Percentiles rank a stretch among this genome's conserved stretches.
phyloP scores from a whole-genome alignment of 2,113 vertebrate genomes.

The Epinephelus fuscoguttatus region DNA sequence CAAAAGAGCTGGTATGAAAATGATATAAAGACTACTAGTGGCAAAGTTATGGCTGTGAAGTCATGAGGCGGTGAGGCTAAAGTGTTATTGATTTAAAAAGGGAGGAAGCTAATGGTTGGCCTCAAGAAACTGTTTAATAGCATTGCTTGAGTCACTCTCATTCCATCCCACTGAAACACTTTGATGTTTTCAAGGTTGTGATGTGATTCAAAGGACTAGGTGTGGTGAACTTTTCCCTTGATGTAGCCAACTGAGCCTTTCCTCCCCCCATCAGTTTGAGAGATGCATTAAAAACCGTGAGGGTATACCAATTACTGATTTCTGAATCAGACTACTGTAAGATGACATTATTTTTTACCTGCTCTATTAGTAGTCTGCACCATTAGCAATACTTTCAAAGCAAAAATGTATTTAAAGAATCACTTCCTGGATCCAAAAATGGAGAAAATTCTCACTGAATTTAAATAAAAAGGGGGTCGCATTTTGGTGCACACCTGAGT shows the following conservation, averaged over 20 bases:
- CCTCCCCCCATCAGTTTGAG: constrained; percentile 23
- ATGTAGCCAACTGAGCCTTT: constrained; percentile 30
- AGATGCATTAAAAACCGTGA: constrained; percentile 16
- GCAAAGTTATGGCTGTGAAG: constrained; percentile 50
- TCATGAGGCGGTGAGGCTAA: constrained; percentile 32
- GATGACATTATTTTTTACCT: constrained; percentile 10
- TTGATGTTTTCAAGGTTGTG: constrained; percentile 79
- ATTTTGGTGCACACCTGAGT: too few relatives aligned
- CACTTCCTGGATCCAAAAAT: too few relatives aligned
- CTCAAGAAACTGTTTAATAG: constrained; percentile 74
- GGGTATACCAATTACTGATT: constrained; percentile 13
- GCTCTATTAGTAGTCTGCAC: background rate
- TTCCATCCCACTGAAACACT: constrained; percentile 63
- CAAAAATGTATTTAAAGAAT: background rate
- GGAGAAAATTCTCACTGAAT: too few relatives aligned
- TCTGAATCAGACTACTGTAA: constrained; percentile 20
- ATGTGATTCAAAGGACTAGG: constrained; percentile 71
- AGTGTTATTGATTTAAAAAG: constrained; percentile 71
- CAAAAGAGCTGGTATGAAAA: constrained; percentile 26
- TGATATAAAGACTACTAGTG: constrained; percentile 33
- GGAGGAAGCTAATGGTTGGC: constrained; percentile 64
- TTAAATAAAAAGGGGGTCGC: too few relatives aligned
- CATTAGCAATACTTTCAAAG: background rate
- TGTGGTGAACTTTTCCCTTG: constrained; percentile 53
- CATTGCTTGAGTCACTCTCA: constrained; percentile 71